Base-by-base conservation (phyloP, 1,140 invertebrate species). In the Sarcophaga bullata region DNA sequence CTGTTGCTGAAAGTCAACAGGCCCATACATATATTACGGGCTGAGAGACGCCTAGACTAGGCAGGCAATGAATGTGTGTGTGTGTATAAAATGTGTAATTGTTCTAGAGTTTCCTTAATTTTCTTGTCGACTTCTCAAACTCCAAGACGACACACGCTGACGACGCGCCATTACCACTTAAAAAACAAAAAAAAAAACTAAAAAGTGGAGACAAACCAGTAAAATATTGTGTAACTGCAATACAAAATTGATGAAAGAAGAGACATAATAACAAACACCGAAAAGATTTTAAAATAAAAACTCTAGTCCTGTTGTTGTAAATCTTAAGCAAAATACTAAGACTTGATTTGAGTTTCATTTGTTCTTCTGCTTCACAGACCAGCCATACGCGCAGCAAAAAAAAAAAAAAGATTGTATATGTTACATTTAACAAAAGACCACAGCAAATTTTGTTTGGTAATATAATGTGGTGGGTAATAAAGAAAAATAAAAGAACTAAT, bases 371-470 rank as follows among this genome's bases (percentile, higher is more conserved):
- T n/a, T 58, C 25, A 37, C 25, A 37, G 25, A 37, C 25, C 25
- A 37, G 25, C 4, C 25, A 37, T 37, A 37, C 25, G 25, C 25
- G 54, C n/a, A 58, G 13, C 0, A 58, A 13, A n/a, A 6, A 25
- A 68, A 68, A 68, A 68, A 68, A 68, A 68, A 37, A 37, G 25
- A 37, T 4, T 37, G 25, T 17, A 68, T 68, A 25, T 25, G 62
- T 68, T 68, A 68, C 62, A 68, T 68, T 68, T 68, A 68, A 68
- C 62, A 19, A 37, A 25, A 68, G 62, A 68, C 62, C 62, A 68
- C 62, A 68, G 17, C 54, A 7, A n/a, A 37, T 37, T 6, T n/a
- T 25, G 62, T 19, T n/a, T 68, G 62, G n/a, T 19, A 7, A 19
- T 19, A 25, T 68, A 68, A 68, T 19, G n/a, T 19, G n/a, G n/a